phyloP scores from a whole-genome alignment of 2,797 vertebrate species.

The Betta splendens region DNA sequence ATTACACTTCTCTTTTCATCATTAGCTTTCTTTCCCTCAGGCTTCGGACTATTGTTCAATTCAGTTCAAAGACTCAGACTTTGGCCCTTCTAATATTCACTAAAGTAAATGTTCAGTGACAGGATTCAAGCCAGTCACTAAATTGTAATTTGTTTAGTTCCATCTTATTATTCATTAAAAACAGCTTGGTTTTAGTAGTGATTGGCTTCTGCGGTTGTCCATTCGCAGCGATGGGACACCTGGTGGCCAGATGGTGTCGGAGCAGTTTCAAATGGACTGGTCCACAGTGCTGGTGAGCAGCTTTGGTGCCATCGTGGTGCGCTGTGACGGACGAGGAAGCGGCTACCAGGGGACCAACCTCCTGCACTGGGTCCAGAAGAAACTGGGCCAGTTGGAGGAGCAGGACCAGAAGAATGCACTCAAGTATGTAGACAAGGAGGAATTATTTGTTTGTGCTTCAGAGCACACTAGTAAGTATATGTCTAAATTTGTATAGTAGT shows the following conservation, averaged over 20 bases:
- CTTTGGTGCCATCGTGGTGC: slow-evolving; percentile 86
- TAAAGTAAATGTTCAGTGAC: too few species aligned
- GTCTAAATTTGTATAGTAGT: too few species aligned
- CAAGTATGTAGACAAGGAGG: slow-evolving; percentile 71
- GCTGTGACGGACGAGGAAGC: slow-evolving; percentile 91
- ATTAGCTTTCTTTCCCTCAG: slow-evolving; percentile 40
- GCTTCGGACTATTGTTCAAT: background rate
- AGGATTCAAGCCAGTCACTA: too few species aligned
- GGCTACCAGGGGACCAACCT: slow-evolving; percentile 95
- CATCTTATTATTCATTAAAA: background rate
- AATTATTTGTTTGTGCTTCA: too few species aligned
- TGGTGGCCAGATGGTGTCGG: slow-evolving; percentile 90
- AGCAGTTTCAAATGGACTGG: slow-evolving; percentile 91
- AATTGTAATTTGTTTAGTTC: too few species aligned
- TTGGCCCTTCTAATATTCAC: too few species aligned
- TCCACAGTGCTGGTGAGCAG: slow-evolving; percentile 92
- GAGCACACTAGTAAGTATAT: too few species aligned
- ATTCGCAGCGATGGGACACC: slow-evolving; percentile 85
- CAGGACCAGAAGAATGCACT: slow-evolving; percentile 90
- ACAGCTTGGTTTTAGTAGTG: background rate
- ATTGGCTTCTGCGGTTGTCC: background rate
- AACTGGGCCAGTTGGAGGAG: slow-evolving; percentile 89
- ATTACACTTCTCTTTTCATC: slow-evolving; percentile 3
- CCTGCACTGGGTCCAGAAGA: slow-evolving; percentile 88
- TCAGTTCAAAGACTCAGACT: slow-evolving; percentile 2